Base-by-base conservation (phyloP, 2,888 invertebrate species). In the Tipula lateralis region DNA sequence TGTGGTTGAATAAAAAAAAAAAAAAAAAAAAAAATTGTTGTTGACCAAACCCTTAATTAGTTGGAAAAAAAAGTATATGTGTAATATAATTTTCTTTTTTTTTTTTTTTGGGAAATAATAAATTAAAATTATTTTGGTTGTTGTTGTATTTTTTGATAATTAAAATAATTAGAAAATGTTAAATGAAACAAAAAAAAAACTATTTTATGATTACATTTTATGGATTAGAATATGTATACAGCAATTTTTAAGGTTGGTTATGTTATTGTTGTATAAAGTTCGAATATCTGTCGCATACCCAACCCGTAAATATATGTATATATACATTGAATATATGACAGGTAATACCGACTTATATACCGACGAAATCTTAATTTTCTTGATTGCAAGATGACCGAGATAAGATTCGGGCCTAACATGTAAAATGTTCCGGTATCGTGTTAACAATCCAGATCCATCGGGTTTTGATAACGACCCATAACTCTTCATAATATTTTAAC, bases 1-100 rank as follows among this genome's bases (percentile, higher is more conserved):
- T 66, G 66, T 66, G 66, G 66, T 66, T 44, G n/a, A n/a, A n/a
- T n/a, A n/a, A n/a, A n/a, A n/a, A n/a, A n/a, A n/a, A n/a, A n/a
- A n/a, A n/a, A n/a, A 66, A 19, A 66, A 66, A 66, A 66, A 66
- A 66, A 66, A 66, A 44, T 7, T 29, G 30, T 4, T 82, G 29
- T 30, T 82, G 82, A 82, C 82, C 82, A 82, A 82, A 82, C 82
- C 82, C 82, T 82, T 82, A 82, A 82, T 82, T 82, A 82, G 82
- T 82, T 82, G n/a, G 32, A n/a, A 82, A 82, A 66, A 66, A 9
- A 66, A 9, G 24, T 16, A 24, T n/a, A 44, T n/a, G 32, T 36
- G 16, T 16, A 50, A 50, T 50, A 50, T 50, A 66, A 66, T 66
- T 66, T 66, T 66, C 66, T 24, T 66, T 66, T 66, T 16, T 82